A percentile compares a stretch with the other conserved stretches of the same genome.
Conservation (phyloP, 1,140 invertebrate species). For the Drosophila bocqueti region DNA sequence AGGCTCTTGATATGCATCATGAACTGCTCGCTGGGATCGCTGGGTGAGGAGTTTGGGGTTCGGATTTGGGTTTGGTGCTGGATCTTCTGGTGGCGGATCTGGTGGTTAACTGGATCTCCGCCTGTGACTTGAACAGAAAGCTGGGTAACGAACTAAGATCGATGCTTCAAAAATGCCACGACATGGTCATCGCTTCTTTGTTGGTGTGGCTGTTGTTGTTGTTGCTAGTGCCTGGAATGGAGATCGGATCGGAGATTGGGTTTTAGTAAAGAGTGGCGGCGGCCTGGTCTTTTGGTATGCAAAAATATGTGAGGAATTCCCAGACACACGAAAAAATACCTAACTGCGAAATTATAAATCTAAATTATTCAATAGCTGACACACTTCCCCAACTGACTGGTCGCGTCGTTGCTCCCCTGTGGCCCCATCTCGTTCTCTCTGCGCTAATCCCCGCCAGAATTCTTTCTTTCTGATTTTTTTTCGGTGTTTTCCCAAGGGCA, state of each 20-base stretch:
- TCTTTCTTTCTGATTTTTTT: constrained; percentile 15
- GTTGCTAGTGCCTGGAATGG: constrained; percentile 65
- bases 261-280: constrained; percentile 54
- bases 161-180: constrained; percentile 74
- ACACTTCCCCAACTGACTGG: constrained; percentile 36
- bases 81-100: constrained; percentile 5
- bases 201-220: constrained; percentile 46
- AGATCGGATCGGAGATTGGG: constrained; percentile 45
- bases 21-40: constrained; percentile 42
- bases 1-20: constrained; percentile 84
- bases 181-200: constrained; percentile 69
- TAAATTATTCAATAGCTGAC: constrained; percentile 76
- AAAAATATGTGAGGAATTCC: constrained; percentile 82
- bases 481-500: constrained; percentile 36
- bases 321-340: constrained; percentile 47
- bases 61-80: constrained; percentile 3
- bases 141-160: constrained; percentile 59
- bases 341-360: constrained; percentile 77
- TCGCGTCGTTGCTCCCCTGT: background rate
- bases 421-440: background rate
- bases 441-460: constrained; percentile 12
- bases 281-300: constrained; percentile 63
- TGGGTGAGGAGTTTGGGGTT: background rate
- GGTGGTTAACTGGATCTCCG: background rate
- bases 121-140: constrained; percentile 44